These are phyloP conservation scores for Heliocidaris tuberculata DNA, from an alignment of 35 echinoderm and acorn worm genomes.

Conservation along the genomic window DNA sequence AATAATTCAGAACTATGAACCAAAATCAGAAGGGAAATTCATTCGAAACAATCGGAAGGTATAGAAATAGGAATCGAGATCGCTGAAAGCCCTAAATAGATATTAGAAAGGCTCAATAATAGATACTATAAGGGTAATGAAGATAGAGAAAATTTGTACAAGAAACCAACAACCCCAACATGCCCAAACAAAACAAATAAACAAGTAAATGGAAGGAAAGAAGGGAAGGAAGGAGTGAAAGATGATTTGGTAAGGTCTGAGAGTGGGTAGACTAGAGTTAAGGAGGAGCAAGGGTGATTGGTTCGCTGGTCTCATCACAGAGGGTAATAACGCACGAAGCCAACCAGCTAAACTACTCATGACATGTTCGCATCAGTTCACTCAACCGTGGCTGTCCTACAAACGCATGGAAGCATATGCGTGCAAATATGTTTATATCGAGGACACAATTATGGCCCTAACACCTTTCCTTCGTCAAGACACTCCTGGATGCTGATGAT, in stretches of 20 bases:
- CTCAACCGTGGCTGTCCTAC: background rate
- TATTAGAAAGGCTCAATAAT: too few relatives aligned
- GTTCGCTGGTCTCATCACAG: background rate
- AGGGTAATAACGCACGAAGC: conserved; percentile 33
- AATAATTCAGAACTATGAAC: too few relatives aligned
- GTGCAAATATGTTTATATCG: conserved; percentile 21
- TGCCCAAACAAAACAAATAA: too few relatives aligned
- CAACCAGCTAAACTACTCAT: conserved; percentile 36
- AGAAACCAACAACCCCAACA: too few relatives aligned
- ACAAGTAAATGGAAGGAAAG: too few relatives aligned
- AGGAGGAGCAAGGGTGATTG: background rate
- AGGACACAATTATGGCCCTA: background rate
- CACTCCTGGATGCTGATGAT: background rate
- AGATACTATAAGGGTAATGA: too few relatives aligned
- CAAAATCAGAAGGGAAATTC: too few relatives aligned
- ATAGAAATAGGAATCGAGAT: too few relatives aligned
- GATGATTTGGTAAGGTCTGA: background rate
- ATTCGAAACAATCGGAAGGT: too few relatives aligned
- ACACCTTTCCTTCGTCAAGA: background rate
- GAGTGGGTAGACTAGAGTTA: background rate
- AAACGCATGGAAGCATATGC: conserved; percentile 19
- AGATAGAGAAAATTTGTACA: too few relatives aligned
- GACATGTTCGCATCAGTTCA: background rate
- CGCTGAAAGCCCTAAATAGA: too few relatives aligned
- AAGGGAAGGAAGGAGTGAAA: too few relatives aligned